Conservation (phyloP, 1,140 invertebrate genomes). For the Leptonema lineaticorne region DNA sequence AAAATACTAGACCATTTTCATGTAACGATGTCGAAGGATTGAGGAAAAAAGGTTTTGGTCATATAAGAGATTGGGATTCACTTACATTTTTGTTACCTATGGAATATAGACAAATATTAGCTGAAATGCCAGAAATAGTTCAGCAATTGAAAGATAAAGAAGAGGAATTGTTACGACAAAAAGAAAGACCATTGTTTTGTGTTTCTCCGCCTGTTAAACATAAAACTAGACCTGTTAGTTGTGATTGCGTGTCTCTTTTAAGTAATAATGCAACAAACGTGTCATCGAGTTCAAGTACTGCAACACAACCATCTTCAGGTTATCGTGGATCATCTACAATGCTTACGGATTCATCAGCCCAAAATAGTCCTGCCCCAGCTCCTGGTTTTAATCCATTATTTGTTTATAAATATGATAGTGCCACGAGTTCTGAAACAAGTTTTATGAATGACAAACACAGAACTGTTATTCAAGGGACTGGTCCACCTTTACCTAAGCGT, state of each 20-base stretch:
- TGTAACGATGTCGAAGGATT: slow-evolving; percentile 81
- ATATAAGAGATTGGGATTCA: slow-evolving; percentile 89
- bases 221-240: slow-evolving; percentile 59
- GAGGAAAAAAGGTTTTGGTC: slow-evolving; percentile 75
- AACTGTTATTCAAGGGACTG: slow-evolving; percentile 50
- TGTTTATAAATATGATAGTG: slow-evolving; percentile 80
- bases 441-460: slow-evolving; percentile 58
- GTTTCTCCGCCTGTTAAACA: slow-evolving; percentile 61
- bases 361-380: slow-evolving; percentile 58
- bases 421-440: slow-evolving; percentile 67
- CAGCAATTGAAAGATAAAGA: slow-evolving; percentile 61
- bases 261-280: slow-evolving; percentile 58
- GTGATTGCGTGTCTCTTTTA: slow-evolving; percentile 62
- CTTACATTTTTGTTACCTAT: slow-evolving; percentile 80
- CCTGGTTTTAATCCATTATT: slow-evolving; percentile 69
- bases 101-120: slow-evolving; percentile 73
- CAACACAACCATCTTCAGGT: slow-evolving; percentile 78
- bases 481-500: slow-evolving; percentile 62
- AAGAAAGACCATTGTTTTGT: slow-evolving; percentile 67
- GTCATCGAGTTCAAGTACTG: slow-evolving; percentile 72
- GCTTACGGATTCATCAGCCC: slow-evolving; percentile 71
- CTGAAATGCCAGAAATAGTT: slow-evolving; percentile 74
- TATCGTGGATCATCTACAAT: slow-evolving; percentile 83
- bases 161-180: slow-evolving; percentile 43
- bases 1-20: slow-evolving; percentile 70